Base-by-base conservation (phyloP, 1,140 invertebrate genomes). In the Diorhabda sublineata region DNA sequence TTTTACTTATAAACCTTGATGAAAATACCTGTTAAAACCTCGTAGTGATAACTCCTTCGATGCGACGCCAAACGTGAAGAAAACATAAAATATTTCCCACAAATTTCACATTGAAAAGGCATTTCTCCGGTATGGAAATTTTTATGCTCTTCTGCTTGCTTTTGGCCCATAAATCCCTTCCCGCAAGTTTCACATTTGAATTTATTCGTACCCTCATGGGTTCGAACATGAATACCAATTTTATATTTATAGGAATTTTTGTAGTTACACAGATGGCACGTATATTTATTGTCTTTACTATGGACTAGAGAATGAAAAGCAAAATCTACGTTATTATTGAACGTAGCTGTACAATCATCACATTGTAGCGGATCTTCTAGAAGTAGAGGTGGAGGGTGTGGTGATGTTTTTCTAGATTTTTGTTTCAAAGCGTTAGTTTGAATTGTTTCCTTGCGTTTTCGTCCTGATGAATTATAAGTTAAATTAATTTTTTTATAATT, bases 71-170 rank as follows among this genome's bases (percentile, higher is more conserved):
- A 59, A 45, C 74, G 76, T 74, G 74, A 79, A 0, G 76, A 76
- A 47, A 77, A 78, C 76, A 77, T 80, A 67, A 81, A 89, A 1
- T 84, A 81, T 71, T 88, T 85, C 1, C 85, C 85, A 73, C 88
- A 89, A 69, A 85, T 85, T 69, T 83, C 82, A 71, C 88, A 89
- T 42, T 80, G 77, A 64, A 88, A 87, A 3, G 87, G 87, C 65
- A 87, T 88, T 61, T 86, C 83, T 0, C 88, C 88, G 0, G 87
- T 88, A 72, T 90, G 88, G 3, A 85, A 87, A 73, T 80, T 74
- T 64, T 80, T 79, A 62, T 81, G 79, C 60, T 81, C 78, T n/a
- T 75, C 64, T 1, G 82, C 83, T 77, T 83, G 83, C 0, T 83
- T 84, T 60, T 78, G 81, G 4, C 83, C 80, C 59, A 82, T 71